Evolutionary conservation across 2,113 vertebrate genomes (phyloP), one percentile per base, ranked within the genome.

Genomic region (Leiothrix lutea): DNA sequence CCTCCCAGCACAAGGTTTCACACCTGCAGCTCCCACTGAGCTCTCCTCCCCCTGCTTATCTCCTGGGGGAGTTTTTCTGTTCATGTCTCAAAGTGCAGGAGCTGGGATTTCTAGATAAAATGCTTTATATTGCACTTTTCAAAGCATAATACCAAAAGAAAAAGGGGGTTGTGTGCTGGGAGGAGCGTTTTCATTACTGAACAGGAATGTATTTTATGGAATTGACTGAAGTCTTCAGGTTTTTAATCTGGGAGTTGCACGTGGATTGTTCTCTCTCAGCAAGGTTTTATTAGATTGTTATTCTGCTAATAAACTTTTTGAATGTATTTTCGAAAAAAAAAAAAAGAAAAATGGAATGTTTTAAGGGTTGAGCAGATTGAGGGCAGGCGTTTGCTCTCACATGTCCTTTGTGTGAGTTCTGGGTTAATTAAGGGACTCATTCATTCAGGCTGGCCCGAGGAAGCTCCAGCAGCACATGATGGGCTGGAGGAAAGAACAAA

Each of bases 221-320:
- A 23, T 22, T 66, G 53, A 38, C 42, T 78, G 47, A 53, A 36
- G 28, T 50, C 1, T 40, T 7, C 3, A 0, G 0, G 5, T 2
- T 77, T 85, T 78, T 42, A 25, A 44, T 42, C 56, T 70, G 60
- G 29, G 31, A 12, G 5, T 36, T 44, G 31, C 23, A 15, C 29
- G 29, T 51, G 29, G 20, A 5, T 73, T 58, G 12, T 80, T 47
- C 18, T 71, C 12, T 66, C 38, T 31, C 29, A 19, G 28, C n/a
- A 38, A 5, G 21, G 9, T 78, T 61, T 78, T 33, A 35, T 6
- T 73, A 5, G 47, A 36, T 51, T 70, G 6, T 31, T 35, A 7
- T 20, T 36, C 4, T 45, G 1, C 28, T 70, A 3, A 9, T 60
- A 40, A 53, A 22, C 8, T 21, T 45, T 24, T 18, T 1, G 35